These are phyloP conservation scores for Bombycilla garrulus DNA, from an alignment of 2,113 vertebrate species.

Conservation along the genomic window DNA sequence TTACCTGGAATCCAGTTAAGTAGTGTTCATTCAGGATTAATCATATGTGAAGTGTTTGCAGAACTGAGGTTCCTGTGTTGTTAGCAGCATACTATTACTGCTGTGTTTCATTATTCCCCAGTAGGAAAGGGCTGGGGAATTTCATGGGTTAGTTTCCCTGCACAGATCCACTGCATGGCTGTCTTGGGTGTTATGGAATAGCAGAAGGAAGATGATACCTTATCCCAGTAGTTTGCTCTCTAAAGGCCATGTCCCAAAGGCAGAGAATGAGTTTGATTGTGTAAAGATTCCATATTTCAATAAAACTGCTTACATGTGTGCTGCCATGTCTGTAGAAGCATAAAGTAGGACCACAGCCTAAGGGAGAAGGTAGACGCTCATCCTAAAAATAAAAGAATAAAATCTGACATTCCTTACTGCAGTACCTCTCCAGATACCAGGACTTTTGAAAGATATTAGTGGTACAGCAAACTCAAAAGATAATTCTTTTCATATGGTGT, in stretches of 20 bases:
- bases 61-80: not conserved
- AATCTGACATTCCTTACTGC: conserved; percentile 31
- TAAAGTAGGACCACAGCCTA: conserved; percentile 11
- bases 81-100: not conserved
- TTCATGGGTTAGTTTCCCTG: not conserved
- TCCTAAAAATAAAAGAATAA: not conserved
- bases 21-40: not conserved
- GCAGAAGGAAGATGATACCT: not conserved
- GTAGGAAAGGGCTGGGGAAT: not conserved
- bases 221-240: not conserved
- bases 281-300: not conserved
- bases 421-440: conserved; percentile 28
- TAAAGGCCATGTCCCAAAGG: not conserved
- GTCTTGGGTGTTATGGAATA: not conserved
- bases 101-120: not conserved
- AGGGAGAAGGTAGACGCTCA: not conserved
- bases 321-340: not conserved
- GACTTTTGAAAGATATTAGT: conserved; percentile 19
- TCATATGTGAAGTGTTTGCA: conserved; percentile 7
- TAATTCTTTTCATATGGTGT: conserved; percentile 24
- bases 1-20: conserved; percentile 26
- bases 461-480: conserved; percentile 6
- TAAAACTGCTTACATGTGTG: conserved; percentile 33
- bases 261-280: not conserved
- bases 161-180: not conserved